Conservation (phyloP, 2,113 vertebrate species). For the Falcunculus frontatus region DNA sequence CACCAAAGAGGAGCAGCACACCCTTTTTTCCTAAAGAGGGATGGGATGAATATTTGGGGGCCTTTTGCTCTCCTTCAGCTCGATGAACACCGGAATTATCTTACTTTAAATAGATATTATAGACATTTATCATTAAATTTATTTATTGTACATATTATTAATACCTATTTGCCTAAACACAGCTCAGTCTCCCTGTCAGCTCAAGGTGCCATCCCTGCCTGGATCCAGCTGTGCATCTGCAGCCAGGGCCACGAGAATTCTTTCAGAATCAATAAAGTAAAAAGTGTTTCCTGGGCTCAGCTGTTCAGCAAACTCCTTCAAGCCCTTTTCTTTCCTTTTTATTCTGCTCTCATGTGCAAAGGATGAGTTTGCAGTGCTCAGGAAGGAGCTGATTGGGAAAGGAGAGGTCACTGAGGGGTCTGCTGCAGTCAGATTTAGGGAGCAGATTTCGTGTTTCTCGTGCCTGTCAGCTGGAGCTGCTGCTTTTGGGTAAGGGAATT, state of each 20-base stretch:
- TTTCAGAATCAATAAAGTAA: not conserved
- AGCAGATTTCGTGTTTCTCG: not conserved
- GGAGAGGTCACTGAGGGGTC: not conserved
- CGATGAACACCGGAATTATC: not conserved
- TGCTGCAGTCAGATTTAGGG: not conserved
- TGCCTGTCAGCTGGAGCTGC: not conserved
- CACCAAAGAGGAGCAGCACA: not conserved
- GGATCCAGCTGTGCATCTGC: not conserved
- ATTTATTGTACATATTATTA: fast-evolving
- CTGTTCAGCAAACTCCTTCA: not conserved
- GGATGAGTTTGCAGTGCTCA: not conserved
- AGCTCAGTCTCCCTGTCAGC: not conserved
- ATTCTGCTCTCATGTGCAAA: not conserved
- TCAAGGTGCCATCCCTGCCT: not conserved
- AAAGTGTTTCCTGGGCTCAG: not conserved
- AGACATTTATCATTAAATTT: not conserved
- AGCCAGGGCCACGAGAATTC: not conserved
- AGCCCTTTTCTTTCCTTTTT: not conserved
- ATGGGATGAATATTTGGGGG: fast-evolving
- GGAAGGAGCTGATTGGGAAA: not conserved
- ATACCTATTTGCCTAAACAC: not conserved
- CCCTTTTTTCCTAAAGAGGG: not conserved
- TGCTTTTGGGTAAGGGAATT: not conserved
- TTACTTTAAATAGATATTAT: too few species aligned
- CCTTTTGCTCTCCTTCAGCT: not conserved